Percentiles rank a stretch among this genome's conserved stretches.
phyloP scores from a whole-genome alignment of 2,797 vertebrate species.

The Leucoraja ocellata region DNA sequence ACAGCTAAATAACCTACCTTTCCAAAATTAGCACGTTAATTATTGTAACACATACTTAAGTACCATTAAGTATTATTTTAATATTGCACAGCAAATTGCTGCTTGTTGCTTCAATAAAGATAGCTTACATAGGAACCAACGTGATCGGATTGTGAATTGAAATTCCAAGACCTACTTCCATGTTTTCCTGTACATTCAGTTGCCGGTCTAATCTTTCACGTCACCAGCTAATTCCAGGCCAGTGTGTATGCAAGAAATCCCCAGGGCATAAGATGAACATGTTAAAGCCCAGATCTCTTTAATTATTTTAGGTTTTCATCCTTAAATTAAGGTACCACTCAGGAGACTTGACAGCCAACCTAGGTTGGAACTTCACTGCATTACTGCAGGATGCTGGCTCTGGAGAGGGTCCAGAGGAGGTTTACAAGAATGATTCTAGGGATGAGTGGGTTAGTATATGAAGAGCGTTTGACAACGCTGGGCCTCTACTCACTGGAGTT shows the following conservation, averaged over 20 bases:
- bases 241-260: neutral
- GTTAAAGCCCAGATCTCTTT: neutral
- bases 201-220: neutral
- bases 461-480: too few relatives aligned
- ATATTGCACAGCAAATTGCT: too few relatives aligned
- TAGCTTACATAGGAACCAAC: neutral
- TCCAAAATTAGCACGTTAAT: neutral
- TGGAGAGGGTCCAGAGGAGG: too few relatives aligned
- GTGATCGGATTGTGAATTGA: neutral
- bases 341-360: neutral
- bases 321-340: neutral
- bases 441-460: too few relatives aligned
- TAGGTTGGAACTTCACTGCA: neutral
- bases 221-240: neutral
- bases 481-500: too few relatives aligned
- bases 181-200: neutral
- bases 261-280: neutral
- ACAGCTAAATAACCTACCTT: neutral
- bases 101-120: neutral
- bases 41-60: neutral
- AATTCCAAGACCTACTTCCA: neutral
- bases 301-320: neutral
- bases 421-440: too few relatives aligned
- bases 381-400: too few relatives aligned
- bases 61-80: neutral